Conservation (phyloP, 1,140 invertebrate genomes). For the Arctopsyche grandis region DNA sequence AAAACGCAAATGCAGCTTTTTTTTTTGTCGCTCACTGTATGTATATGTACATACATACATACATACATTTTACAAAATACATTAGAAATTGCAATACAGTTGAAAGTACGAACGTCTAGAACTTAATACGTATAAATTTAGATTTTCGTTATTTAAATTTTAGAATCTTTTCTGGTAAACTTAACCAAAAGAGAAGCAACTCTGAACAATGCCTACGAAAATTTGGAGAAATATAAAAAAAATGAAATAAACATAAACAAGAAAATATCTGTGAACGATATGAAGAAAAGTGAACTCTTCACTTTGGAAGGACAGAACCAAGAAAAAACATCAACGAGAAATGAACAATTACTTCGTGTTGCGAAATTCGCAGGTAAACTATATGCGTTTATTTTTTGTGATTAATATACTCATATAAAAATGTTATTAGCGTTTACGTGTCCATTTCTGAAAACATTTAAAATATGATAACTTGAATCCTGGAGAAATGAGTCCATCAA, state of each 20-base stretch:
- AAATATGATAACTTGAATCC: neutral
- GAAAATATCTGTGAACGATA: constrained; percentile 61
- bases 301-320: constrained; percentile 64
- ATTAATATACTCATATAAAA: too few relatives aligned
- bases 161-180: constrained; percentile 56
- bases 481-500: too few relatives aligned
- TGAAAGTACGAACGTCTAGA: neutral
- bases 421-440: too few relatives aligned
- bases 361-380: constrained; percentile 62
- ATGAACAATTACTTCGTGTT: constrained; percentile 59
- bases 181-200: constrained; percentile 62
- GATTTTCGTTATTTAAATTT: constrained; percentile 37
- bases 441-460: too few relatives aligned
- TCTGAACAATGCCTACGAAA: constrained; percentile 60
- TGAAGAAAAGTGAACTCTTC: constrained; percentile 61
- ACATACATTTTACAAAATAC: too few relatives aligned
- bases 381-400: too few relatives aligned
- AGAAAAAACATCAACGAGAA: constrained; percentile 62
- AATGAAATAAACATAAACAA: constrained; percentile 63
- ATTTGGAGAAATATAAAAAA: constrained; percentile 60
- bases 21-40: too few relatives aligned
- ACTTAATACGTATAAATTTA: constrained; percentile 23
- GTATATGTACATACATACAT: too few relatives aligned
- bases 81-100: too few relatives aligned
- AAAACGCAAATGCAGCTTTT: too few relatives aligned